Evolutionary conservation across 2,797 vertebrate genomes (phyloP).

Genomic region (Schizopygopsis malacanthus): DNA sequence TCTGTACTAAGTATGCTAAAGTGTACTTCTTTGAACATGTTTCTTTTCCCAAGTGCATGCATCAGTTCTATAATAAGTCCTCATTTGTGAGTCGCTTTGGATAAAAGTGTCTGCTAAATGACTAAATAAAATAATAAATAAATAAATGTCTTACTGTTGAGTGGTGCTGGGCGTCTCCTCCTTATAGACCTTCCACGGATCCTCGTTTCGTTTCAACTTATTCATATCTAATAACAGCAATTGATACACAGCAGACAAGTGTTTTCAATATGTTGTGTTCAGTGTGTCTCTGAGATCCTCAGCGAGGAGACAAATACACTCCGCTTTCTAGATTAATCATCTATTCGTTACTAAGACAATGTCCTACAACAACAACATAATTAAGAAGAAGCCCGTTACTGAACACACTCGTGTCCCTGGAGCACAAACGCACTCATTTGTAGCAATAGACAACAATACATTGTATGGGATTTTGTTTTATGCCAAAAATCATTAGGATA

Average conservation of each 20-base stretch:
- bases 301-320: conserved; percentile 56
- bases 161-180: conserved; percentile 68
- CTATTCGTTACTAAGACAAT: conserved; percentile 56
- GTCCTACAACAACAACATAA: conserved; percentile 40
- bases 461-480: no score
- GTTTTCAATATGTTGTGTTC: neutral
- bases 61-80: neutral
- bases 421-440: no score
- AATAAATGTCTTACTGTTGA: conserved; percentile 65
- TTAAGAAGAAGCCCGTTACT: neutral
- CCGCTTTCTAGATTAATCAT: conserved; percentile 54
- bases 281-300: neutral
- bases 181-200: conserved; percentile 70
- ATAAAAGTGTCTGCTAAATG: no score
- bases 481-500: no score
- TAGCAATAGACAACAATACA: no score
- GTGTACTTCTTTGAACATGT: neutral
- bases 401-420: neutral
- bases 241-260: neutral
- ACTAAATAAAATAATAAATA: no score
- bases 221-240: conserved; percentile 58
- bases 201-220: conserved; percentile 42
- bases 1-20: neutral
- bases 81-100: no score
- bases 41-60: no score